phyloP scores from a whole-genome alignment of 2,888 invertebrate genomes.

The Drosophila setosimentum region DNA sequence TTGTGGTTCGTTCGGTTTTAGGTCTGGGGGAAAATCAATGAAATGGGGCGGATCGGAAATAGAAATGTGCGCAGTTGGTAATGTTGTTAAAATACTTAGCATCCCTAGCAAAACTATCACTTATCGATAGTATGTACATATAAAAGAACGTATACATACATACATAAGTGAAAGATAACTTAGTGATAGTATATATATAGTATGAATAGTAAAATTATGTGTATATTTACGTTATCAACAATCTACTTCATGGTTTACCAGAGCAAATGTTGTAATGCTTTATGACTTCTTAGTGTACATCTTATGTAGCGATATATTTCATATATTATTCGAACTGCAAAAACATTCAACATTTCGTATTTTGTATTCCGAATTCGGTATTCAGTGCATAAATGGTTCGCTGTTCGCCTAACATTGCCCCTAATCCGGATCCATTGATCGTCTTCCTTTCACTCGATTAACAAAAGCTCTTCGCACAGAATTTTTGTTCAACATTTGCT shows the following conservation, averaged over 20 bases:
- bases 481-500: slow-evolving; percentile 53
- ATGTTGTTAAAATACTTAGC: slow-evolving; percentile 1
- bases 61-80: slow-evolving; percentile 67
- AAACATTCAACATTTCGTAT: neutral
- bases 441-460: slow-evolving; percentile 60
- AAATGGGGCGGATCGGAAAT: slow-evolving; percentile 67
- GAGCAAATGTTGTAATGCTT: neutral
- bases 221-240: too few species aligned
- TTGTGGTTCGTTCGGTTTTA: neutral
- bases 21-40: slow-evolving; percentile 63
- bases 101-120: neutral
- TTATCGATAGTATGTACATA: neutral
- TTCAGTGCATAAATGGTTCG: slow-evolving; percentile 6
- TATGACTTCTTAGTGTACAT: neutral
- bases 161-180: neutral
- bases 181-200: neutral
- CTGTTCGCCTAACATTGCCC: slow-evolving; percentile 6
- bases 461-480: slow-evolving; percentile 36
- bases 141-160: neutral
- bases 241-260: neutral
- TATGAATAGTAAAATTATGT: too few species aligned
- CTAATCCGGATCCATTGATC: slow-evolving; percentile 38
- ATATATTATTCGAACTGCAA: neutral
- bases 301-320: neutral
- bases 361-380: neutral